A percentile compares a stretch with the other conserved stretches of the same genome.
Conservation (phyloP, 2,113 vertebrate species). For the Oncorhynchus clarkii region DNA sequence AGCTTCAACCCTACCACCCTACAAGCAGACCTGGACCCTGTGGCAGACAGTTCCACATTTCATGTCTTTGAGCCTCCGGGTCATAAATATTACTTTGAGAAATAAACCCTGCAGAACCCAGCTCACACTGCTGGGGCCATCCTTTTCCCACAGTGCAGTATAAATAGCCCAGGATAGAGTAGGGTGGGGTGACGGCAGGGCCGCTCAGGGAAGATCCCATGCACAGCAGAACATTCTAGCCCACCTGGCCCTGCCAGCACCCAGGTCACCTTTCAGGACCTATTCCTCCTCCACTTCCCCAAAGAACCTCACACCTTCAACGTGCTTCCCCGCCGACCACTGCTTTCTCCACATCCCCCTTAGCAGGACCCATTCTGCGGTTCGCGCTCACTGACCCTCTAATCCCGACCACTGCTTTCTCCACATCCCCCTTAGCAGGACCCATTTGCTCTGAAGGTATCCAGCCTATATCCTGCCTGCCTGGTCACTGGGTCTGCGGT, state of each 20-base stretch:
- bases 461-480: conserved; percentile 16
- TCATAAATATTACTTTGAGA: conserved; percentile 32
- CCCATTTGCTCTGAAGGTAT: conserved; percentile 12
- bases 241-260: conserved; percentile 68
- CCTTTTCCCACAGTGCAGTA: conserved; percentile 75
- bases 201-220: conserved; percentile 42
- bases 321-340: conserved; percentile 28
- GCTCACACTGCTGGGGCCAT: conserved; percentile 45
- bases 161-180: conserved; percentile 68
- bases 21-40: conserved; percentile 15
- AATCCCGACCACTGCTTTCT: not conserved
- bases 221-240: conserved; percentile 71
- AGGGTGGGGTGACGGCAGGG: conserved; percentile 55
- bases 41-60: conserved; percentile 10
- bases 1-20: no score
- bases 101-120: conserved; percentile 51
- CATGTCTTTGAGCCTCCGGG: conserved; percentile 22
- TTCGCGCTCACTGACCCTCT: no score
- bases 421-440: conserved; percentile 3
- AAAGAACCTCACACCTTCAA: conserved; percentile 46
- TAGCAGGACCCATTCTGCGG: conserved; percentile 10
- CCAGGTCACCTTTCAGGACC: conserved; percentile 66
- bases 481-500: conserved; percentile 4
- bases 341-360: not conserved
- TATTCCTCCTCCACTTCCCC: conserved; percentile 17